Evolutionary conservation across 2,113 vertebrate species (phyloP).

Genomic region (Rallus limicola): DNA sequence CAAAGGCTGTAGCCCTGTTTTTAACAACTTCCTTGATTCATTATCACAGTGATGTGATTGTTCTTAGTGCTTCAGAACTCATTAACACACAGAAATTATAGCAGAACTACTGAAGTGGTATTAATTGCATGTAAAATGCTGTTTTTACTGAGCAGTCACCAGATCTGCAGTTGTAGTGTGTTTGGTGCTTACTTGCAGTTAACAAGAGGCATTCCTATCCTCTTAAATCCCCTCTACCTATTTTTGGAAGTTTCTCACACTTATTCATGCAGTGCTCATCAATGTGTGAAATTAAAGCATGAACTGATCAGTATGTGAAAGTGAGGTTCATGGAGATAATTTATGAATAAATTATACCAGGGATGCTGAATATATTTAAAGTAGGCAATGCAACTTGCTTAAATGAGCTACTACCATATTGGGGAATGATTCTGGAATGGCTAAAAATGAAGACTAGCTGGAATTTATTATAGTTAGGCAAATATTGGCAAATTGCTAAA

Average conservation of each 20-base stretch:
- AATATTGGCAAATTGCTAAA: not conserved
- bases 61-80: not conserved
- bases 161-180: not conserved
- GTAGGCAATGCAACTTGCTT: not conserved
- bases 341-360: constrained; percentile 23
- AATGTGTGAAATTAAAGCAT: constrained; percentile 41
- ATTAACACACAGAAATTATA: not conserved
- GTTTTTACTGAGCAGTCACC: not conserved
- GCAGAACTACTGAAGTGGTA: not conserved
- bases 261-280: constrained; percentile 18
- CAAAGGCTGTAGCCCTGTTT: not conserved
- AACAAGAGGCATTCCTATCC: not conserved
- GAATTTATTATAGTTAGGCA: not conserved
- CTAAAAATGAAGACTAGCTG: not conserved
- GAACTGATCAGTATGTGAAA: constrained; percentile 25
- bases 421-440: not conserved
- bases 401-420: not conserved
- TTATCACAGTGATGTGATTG: not conserved
- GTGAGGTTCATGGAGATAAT: constrained; percentile 22
- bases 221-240: not conserved
- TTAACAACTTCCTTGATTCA: not conserved
- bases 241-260: constrained; percentile 6
- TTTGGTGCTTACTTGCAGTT: not conserved
- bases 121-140: not conserved
- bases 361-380: not conserved